Evolutionary conservation across 2,113 vertebrate species (phyloP), one percentile per base, ranked within the genome.

Genomic region (Peucedramus taeniatus): DNA sequence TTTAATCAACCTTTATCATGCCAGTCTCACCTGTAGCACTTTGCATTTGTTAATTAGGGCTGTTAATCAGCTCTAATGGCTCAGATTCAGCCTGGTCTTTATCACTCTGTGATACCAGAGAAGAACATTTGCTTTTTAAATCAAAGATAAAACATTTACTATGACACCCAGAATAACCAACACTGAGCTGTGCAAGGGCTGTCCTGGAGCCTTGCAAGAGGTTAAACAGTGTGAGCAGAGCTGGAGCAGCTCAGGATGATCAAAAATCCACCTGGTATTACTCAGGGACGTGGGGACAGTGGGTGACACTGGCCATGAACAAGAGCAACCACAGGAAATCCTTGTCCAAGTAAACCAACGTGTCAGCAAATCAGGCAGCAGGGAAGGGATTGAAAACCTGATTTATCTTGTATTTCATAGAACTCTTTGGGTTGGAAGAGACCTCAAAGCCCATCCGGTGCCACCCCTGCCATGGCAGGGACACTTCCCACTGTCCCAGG

Each of bases 101-200:
- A 24, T 13, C 28, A 9, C 40, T 28, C 45, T 13, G 77, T 23
- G 47, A 60, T 0, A 11, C 7, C 50, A 53, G 22, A 0, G 1
- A 27, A 33, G 37, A n/a, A 35, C 26, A 56, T 49, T 40, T 13
- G 15, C 18, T 68, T 45, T 53, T 47, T 12, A n/a, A 56, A 42
- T 64, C 44, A n/a, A 59, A 51, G 1, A 45, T 18, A 21, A 64
- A 81, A 5, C 12, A 18, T 21, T 71, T 26, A 28, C 7, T 9
- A 2, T 2, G 17, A 23, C 51, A 39, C 20, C 13, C 26, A 57
- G 24, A 64, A 33, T 6, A 33, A 39, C 37, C 39, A 54, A 7
- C 5, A 0, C 3, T 23, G 37, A 28, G 9, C 61, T 31, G 9
- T 3, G 7, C 2, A 23, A 47, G 37, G 56, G 42, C 17, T 37